Evolutionary conservation across 2,797 vertebrate species (phyloP), one percentile per base, ranked within the genome.

Genomic region (Coracias cyanogaster): DNA sequence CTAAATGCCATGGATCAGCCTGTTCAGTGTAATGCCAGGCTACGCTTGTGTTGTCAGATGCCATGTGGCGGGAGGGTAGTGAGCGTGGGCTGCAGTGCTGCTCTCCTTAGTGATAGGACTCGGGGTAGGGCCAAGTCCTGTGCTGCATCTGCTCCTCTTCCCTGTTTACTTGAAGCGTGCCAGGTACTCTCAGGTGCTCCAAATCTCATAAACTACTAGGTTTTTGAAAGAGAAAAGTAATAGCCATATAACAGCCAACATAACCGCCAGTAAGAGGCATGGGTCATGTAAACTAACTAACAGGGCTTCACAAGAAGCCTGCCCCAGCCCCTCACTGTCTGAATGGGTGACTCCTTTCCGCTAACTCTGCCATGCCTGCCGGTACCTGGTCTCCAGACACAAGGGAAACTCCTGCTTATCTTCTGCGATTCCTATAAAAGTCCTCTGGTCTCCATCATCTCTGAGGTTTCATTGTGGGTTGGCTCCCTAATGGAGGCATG

Each of bases 21-120:
- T 31, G 18, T 22, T 41, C 33, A 18, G 31, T 7, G 35, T 20
- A 24, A 8, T 8, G n/a, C 29, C 49, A 35, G 12, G 22, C 35
- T 39, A 1, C 8, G 35, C 39, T 72, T 21, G 6, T 25, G 58
- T 37, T 35, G 35, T 52, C 2, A 0, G 45, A 25, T n/a, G 31
- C 31, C 41, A 0, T 3, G 7, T 12, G 37, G 51, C 25, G 20
- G 76, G 48, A 73, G 43, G 73, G 80, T 2, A 12, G 48, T 52
- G 67, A 72, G 11, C 4, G 13, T 7, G 43, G 49, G 35, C 66
- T 60, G 52, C n/a, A 19, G 25, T 14, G 48, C 57, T 13, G 28
- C 31, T 82, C 29, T 66, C 29, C 81, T 54, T 2, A 33, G 13
- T 20, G 54, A 21, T 2, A 28, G 41, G 43, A n/a, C 21, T 45